Conservation (phyloP, 37 sponge, comb jelly and placozoan genomes). For the Eunapius fragilis region DNA sequence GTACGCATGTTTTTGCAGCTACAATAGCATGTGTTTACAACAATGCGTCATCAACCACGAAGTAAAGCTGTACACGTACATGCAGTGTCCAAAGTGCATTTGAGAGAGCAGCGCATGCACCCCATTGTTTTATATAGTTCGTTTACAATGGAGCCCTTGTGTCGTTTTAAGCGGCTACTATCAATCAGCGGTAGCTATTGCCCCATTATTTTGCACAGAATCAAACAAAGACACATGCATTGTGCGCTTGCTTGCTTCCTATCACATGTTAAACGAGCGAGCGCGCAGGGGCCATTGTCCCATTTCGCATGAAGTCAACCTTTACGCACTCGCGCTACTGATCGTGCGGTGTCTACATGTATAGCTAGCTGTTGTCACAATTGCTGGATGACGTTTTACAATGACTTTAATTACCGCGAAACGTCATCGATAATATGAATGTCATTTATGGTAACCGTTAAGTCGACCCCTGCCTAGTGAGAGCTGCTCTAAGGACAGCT, state of each 20-base stretch:
- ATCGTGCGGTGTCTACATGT: neutral
- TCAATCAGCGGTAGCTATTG: neutral
- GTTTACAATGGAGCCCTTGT: neutral
- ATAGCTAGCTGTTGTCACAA: neutral
- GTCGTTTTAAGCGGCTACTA: neutral
- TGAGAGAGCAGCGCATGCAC: neutral
- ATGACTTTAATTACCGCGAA: too few species aligned
- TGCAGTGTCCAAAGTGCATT: too few species aligned
- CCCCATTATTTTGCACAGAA: neutral
- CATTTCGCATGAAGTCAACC: neutral
- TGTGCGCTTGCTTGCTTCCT: neutral
- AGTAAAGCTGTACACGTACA: too few species aligned
- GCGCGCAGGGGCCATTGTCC: neutral
- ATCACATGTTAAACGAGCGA: neutral
- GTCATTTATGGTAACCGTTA: too few species aligned
- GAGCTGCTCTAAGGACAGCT: too few species aligned
- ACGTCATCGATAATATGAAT: too few species aligned
- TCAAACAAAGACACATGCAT: neutral
- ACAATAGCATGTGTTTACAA: too few species aligned
- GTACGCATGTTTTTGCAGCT: too few species aligned
- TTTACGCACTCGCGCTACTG: neutral
- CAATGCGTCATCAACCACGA: too few species aligned
- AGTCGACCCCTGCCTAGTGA: too few species aligned
- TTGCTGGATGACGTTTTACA: neutral
- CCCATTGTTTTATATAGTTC: neutral